Conservation (phyloP, 2,888 invertebrate genomes). For the Andrena bicolor region DNA sequence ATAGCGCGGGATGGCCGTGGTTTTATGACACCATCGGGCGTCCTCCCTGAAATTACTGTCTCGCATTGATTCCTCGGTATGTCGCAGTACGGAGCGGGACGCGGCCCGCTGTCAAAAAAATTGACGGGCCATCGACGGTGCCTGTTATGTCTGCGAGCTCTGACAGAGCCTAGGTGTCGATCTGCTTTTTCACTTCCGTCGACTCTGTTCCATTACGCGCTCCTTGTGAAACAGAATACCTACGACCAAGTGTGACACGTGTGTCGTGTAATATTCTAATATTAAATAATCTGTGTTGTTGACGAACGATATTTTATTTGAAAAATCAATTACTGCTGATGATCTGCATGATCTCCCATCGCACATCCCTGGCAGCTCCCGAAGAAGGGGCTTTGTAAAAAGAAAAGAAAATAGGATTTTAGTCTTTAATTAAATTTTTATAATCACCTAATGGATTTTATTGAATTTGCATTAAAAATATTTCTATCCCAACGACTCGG, state of each 20-base stretch:
- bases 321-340: too few relatives aligned
- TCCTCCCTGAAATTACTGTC: slow-evolving; percentile 8
- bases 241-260: neutral
- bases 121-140: neutral
- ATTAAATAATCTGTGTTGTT: too few relatives aligned
- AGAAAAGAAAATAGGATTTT: too few relatives aligned
- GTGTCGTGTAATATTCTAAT: neutral
- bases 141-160: neutral
- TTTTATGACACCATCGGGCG: slow-evolving; percentile 60
- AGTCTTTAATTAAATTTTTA: too few relatives aligned
- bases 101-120: neutral
- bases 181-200: neutral
- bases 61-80: slow-evolving; percentile 11
- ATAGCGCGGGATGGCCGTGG: slow-evolving; percentile 40
- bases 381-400: too few relatives aligned
- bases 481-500: too few relatives aligned
- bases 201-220: neutral
- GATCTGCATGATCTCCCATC: too few relatives aligned
- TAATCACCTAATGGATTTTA: too few relatives aligned
- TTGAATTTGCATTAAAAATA: too few relatives aligned
- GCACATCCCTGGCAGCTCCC: too few relatives aligned
- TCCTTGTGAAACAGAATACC: neutral
- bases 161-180: neutral
- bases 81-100: slow-evolving; percentile 4
- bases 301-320: too few relatives aligned